Percentiles rank a stretch among this genome's conserved stretches.
Evolutionary conservation across 2,888 invertebrate species (phyloP).

Genomic region (Pristionchus arcanus): DNA sequence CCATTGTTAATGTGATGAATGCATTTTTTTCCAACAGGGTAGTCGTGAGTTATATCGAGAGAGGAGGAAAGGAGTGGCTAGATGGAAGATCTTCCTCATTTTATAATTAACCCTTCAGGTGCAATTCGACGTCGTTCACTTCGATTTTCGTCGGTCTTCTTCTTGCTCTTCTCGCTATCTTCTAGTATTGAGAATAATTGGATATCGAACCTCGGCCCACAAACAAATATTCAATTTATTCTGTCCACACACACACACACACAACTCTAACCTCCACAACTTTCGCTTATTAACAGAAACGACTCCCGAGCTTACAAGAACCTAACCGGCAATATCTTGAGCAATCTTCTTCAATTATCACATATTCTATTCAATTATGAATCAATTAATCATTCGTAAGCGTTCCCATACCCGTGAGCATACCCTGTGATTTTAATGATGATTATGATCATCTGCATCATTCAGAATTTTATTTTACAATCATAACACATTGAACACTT

Average conservation of each 20-base stretch:
- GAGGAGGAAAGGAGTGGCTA: neutral
- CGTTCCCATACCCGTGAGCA: neutral
- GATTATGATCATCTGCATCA: neutral
- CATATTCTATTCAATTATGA: neutral
- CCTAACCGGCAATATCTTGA: neutral
- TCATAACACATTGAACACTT: too few relatives aligned
- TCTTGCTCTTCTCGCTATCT: neutral
- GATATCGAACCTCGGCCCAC: neutral
- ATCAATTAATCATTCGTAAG: neutral
- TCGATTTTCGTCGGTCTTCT: slow-evolving; percentile 1
- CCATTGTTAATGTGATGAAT: too few relatives aligned
- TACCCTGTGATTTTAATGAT: neutral
- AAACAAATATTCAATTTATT: neutral
- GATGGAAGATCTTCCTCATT: neutral
- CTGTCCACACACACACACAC: neutral
- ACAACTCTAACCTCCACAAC: neutral
- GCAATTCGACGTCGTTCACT: neutral
- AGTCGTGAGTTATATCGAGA: neutral
- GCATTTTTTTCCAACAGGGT: neutral
- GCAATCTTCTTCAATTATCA: too few relatives aligned
- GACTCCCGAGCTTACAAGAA: neutral
- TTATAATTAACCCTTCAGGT: neutral
- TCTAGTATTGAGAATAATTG: neutral
- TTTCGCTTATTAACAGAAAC: neutral
- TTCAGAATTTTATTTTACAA: too few relatives aligned